These are phyloP conservation scores for Hydriomena furcata DNA, from an alignment of 2,888 invertebrate species.

Conservation along the genomic window DNA sequence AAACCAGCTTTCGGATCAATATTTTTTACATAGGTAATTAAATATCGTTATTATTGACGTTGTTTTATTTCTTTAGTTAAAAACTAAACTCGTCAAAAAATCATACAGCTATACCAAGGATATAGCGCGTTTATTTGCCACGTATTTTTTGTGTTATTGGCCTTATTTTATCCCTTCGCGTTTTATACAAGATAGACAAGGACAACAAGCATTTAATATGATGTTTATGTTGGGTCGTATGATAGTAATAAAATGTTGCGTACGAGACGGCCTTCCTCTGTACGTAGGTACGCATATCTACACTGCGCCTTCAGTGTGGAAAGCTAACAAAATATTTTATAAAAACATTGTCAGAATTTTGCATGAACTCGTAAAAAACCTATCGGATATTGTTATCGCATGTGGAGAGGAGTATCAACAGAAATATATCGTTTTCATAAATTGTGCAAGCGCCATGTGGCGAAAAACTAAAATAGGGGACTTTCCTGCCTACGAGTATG, in stretches of 20 bases:
- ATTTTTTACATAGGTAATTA: too few species aligned
- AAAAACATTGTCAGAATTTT: conserved; percentile 27
- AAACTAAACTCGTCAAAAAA: too few species aligned
- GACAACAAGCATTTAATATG: conserved; percentile 10
- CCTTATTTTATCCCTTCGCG: not conserved
- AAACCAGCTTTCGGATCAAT: too few species aligned
- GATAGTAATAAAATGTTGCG: conserved; percentile 10
- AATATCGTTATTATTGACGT: too few species aligned
- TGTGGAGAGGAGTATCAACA: conserved; percentile 19
- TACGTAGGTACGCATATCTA: not conserved
- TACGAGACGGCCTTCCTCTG: not conserved
- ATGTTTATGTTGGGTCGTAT: conserved; percentile 15
- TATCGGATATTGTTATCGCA: conserved; percentile 32
- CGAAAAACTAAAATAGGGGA: not conserved
- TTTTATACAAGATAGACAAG: not conserved
- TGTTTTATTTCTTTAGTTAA: too few species aligned
- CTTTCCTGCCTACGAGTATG: conserved; percentile 1
- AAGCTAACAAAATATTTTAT: conserved; percentile 22
- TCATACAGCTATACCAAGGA: too few species aligned
- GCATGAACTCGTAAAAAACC: conserved; percentile 30
- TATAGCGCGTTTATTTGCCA: too few species aligned
- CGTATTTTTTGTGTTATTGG: not conserved
- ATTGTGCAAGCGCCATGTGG: conserved; percentile 26
- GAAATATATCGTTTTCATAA: conserved; percentile 36
- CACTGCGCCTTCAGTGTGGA: conserved; percentile 1